Percentiles rank a stretch among this genome's conserved stretches.
Conservation (phyloP, 2,113 vertebrate species). For the Anolis sagrei region DNA sequence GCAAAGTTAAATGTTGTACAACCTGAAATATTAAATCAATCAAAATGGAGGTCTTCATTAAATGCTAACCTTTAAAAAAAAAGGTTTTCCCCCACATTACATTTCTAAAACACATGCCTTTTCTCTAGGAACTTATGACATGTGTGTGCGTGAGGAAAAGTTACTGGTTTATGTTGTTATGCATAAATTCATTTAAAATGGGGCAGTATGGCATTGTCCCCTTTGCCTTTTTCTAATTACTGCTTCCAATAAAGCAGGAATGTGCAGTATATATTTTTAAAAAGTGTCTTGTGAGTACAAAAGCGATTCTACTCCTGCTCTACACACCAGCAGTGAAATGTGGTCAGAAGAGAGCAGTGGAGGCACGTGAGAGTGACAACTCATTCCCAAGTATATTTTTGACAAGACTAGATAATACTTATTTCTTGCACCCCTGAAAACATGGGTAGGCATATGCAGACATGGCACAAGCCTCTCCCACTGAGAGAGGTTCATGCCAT, state of each 20-base stretch:
- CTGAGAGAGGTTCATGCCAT: background rate
- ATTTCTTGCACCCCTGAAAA: background rate
- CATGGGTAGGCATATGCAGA: background rate
- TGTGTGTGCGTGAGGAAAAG: background rate
- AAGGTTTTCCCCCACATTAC: background rate
- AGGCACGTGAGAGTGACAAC: background rate
- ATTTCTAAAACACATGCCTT: background rate
- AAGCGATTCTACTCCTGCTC: background rate
- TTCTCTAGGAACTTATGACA: background rate
- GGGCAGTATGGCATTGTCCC: background rate
- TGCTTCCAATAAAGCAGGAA: background rate
- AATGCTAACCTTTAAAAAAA: background rate
- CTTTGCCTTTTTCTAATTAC: background rate
- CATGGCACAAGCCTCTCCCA: background rate
- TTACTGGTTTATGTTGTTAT: slow-evolving; percentile 1
- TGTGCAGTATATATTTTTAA: background rate
- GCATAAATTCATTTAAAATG: background rate
- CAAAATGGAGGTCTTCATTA: background rate
- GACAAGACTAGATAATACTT: background rate
- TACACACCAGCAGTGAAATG: too few species aligned
- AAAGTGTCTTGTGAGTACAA: background rate
- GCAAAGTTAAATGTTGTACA: background rate
- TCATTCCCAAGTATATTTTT: background rate
- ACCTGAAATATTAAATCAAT: background rate
- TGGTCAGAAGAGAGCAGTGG: background rate